Conservation (phyloP, 53 echinoderm and acorn worm genomes). For the Patiria pectinifera region DNA sequence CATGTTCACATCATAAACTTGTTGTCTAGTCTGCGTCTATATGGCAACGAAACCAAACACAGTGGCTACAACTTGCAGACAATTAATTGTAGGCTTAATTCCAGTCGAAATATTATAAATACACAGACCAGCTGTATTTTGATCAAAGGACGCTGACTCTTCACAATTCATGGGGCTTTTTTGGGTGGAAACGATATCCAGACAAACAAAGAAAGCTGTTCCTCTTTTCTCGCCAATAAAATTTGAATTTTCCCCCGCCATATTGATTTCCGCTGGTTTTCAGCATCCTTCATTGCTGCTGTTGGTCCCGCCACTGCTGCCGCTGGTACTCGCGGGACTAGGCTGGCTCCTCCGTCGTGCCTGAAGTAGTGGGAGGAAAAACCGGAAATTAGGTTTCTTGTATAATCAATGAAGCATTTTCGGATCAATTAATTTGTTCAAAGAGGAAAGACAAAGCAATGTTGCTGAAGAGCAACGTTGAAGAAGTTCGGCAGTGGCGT, state of each 20-base stretch:
- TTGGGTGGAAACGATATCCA: too few species aligned
- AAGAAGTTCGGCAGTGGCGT: too few species aligned
- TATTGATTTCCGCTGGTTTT: not conserved
- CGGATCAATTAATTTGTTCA: too few species aligned
- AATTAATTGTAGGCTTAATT: not conserved
- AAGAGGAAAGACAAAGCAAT: too few species aligned
- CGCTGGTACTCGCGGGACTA: constrained; percentile 60
- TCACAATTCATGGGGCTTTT: too few species aligned
- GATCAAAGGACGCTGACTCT: too few species aligned
- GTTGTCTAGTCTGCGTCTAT: too few species aligned
- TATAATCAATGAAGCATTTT: not conserved
- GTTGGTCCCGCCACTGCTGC: constrained; percentile 55
- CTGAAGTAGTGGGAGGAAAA: constrained; percentile 15
- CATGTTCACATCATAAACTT: too few species aligned
- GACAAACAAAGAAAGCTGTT: not conserved
- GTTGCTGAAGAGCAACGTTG: too few species aligned
- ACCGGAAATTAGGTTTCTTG: not conserved
- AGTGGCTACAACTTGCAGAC: too few species aligned
- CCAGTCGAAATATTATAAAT: not conserved
- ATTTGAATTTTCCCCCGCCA: not conserved
- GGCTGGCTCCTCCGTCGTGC: constrained; percentile 53
- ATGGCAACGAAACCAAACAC: too few species aligned
- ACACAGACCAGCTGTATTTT: not conserved
- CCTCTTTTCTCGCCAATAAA: not conserved
- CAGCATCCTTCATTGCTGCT: constrained; percentile 60